Evolutionary conservation across 2,113 vertebrate genomes (phyloP).

Genomic region (Dissostichus mawsoni): DNA sequence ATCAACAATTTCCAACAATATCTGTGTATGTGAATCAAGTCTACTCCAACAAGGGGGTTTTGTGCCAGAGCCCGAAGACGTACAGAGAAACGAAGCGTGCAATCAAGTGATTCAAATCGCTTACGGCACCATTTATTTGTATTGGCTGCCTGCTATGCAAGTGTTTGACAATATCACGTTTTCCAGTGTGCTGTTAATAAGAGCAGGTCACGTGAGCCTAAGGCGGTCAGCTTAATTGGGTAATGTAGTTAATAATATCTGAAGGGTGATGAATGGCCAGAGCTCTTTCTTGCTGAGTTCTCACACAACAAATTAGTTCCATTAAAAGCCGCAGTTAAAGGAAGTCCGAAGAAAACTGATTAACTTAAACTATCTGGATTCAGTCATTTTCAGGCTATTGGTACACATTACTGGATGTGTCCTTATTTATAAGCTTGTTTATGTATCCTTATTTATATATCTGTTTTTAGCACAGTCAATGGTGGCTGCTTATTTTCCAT

Average conservation of each 20-base stretch:
- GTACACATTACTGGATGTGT: slow-evolving; percentile 58
- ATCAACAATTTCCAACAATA: slow-evolving; percentile 27
- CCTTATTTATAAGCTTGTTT: slow-evolving; percentile 50
- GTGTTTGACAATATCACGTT: slow-evolving; percentile 62
- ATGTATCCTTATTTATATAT: slow-evolving; percentile 32
- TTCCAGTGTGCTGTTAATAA: slow-evolving; percentile 63
- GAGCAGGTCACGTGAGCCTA: slow-evolving; percentile 70
- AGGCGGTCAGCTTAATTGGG: slow-evolving; percentile 76
- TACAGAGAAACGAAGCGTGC: slow-evolving; percentile 35
- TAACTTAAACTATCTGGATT: slow-evolving; percentile 76
- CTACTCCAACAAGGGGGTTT: neutral
- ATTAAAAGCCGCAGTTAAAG: slow-evolving; percentile 81
- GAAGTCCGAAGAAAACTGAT: slow-evolving; percentile 78
- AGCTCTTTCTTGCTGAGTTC: slow-evolving; percentile 75
- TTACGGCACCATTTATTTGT: slow-evolving; percentile 55
- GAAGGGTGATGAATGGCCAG: slow-evolving; percentile 81
- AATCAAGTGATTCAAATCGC: slow-evolving; percentile 47
- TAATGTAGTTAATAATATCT: slow-evolving; percentile 83
- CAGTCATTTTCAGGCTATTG: slow-evolving; percentile 49
- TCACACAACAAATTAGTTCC: slow-evolving; percentile 81
- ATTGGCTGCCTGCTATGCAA: slow-evolving; percentile 43
- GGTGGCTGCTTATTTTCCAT: neutral
- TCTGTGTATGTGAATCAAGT: slow-evolving; percentile 3
- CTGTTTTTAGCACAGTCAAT: slow-evolving; percentile 33
- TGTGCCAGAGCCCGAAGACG: slow-evolving; percentile 33